Conservation (phyloP, 2,797 vertebrate genomes). For the Liparis tanakae region DNA sequence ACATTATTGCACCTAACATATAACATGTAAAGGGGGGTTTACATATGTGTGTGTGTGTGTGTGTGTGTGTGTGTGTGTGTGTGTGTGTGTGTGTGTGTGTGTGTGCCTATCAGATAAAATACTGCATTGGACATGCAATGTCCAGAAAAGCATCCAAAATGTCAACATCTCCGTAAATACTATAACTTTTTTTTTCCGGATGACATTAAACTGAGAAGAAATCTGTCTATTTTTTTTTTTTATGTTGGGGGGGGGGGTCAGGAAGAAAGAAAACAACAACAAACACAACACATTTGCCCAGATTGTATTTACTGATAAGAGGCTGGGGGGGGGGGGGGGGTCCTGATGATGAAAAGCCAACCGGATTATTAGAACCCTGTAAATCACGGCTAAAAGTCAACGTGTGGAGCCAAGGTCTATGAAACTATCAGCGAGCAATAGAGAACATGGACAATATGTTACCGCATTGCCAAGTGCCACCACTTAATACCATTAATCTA, state of each 20-base stretch:
- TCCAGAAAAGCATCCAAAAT: constrained; percentile 70
- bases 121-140: constrained; percentile 52
- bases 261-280: constrained; percentile 4
- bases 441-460: constrained; percentile 75
- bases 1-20: neutral
- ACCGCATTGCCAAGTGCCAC: constrained; percentile 78
- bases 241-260: constrained; percentile 14
- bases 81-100: neutral
- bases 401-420: constrained; percentile 76
- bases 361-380: constrained; percentile 76
- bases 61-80: neutral
- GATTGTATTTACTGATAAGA: constrained; percentile 55
- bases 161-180: constrained; percentile 72
- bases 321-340: constrained; percentile 10
- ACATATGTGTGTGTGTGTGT: neutral
- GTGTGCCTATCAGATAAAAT: constrained; percentile 71
- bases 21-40: neutral
- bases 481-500: constrained; percentile 84
- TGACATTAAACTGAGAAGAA: constrained; percentile 66
- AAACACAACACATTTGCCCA: constrained; percentile 7
- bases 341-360: constrained; percentile 62
- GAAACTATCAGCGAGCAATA: constrained; percentile 76
- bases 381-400: constrained; percentile 79
- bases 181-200: constrained; percentile 16
- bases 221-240: constrained; percentile 37